Conservation (phyloP, 2,888 invertebrate genomes). For the Drosophila stalkeri region DNA sequence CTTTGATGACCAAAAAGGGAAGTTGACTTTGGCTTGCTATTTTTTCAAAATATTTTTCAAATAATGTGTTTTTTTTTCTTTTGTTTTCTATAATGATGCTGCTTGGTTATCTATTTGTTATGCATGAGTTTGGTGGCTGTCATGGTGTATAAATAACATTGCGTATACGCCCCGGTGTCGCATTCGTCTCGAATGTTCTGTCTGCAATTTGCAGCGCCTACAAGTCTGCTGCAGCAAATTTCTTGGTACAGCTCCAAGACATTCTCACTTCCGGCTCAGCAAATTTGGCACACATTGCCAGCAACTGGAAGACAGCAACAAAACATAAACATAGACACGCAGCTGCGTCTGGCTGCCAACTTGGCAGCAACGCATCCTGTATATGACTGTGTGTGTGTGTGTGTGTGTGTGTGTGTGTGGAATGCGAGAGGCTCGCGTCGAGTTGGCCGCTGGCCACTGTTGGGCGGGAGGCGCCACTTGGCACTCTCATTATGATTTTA, state of each 20-base stretch:
- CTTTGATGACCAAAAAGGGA: slow-evolving; percentile 59
- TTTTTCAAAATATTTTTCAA: slow-evolving; percentile 25
- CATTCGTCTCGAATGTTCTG: slow-evolving; percentile 48
- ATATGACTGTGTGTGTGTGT: slow-evolving; percentile 23
- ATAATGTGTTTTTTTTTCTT: slow-evolving; percentile 1
- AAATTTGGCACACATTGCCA: slow-evolving; percentile 51
- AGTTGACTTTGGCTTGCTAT: slow-evolving; percentile 26
- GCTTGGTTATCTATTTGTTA: slow-evolving; percentile 69
- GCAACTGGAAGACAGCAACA: slow-evolving; percentile 39
- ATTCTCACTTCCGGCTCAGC: slow-evolving; percentile 38
- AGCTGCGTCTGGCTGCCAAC: slow-evolving; percentile 53
- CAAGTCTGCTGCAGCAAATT: slow-evolving; percentile 80
- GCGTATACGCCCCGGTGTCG: slow-evolving; percentile 64
- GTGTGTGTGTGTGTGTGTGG: slow-evolving; percentile 51
- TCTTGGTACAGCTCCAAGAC: slow-evolving; percentile 58
- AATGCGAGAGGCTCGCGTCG: slow-evolving; percentile 57
- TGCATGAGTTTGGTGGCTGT: slow-evolving; percentile 49
- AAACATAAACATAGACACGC: slow-evolving; percentile 62
- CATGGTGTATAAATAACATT: slow-evolving; percentile 45
- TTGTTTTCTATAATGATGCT: slow-evolving; percentile 42
- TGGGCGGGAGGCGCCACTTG: slow-evolving; percentile 59
- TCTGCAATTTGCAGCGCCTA: slow-evolving; percentile 83
- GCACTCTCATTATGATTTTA: slow-evolving; percentile 79
- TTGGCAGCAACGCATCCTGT: slow-evolving; percentile 62
- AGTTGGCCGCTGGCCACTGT: slow-evolving; percentile 74